Base-by-base conservation (phyloP, 2,888 invertebrate species). In the Diloba caeruleocephala region DNA sequence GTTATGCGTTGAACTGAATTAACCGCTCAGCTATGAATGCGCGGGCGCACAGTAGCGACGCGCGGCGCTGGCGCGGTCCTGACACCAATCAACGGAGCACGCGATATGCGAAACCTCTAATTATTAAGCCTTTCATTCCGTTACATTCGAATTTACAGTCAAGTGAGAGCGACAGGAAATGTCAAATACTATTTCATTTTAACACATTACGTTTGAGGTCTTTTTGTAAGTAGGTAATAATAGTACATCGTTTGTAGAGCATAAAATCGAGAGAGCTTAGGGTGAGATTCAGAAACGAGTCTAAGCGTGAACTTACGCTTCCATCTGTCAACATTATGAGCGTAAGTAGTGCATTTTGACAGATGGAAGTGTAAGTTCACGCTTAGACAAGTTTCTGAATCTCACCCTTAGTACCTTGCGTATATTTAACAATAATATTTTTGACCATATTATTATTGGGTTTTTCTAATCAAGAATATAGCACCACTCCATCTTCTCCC, bases 1-100 rank as follows among this genome's bases (percentile, higher is more conserved):
- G 74, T 71, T 76, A 81, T 78, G 81, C 82, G 74, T 75, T 78
- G 79, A 78, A 81, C 77, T 81, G 82, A 84, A 80, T 79, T 81
- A 81, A 68, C 71, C 57, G 73, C 54, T 48, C 42, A 48, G 64
- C 64, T 36, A 39, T 43, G 46, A 49, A 43, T 21, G 56, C 68
- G 72, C 71, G 36, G 50, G 68, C 71, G 75, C 74, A 83, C 85
- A 69, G 87, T 88, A 86, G 88, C 84, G 48, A 73, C 57, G 71
- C 57, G 76, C 74, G 68, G 74, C 78, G n/a, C n/a, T n/a, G n/a
- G n/a, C n/a, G n/a, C n/a, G n/a, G n/a, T n/a, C n/a, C n/a, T 78
- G 84, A 79, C 84, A 79, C 77, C 78, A 75, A 76, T 79, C 77
- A 72, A 55, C 57, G 44, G 34, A 65, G 46, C 68, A 71, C 64